Percentiles rank a stretch among this genome's conserved stretches.
phyloP scores from a whole-genome alignment of 2,888 invertebrate genomes.

The Xylota sylvarum region DNA sequence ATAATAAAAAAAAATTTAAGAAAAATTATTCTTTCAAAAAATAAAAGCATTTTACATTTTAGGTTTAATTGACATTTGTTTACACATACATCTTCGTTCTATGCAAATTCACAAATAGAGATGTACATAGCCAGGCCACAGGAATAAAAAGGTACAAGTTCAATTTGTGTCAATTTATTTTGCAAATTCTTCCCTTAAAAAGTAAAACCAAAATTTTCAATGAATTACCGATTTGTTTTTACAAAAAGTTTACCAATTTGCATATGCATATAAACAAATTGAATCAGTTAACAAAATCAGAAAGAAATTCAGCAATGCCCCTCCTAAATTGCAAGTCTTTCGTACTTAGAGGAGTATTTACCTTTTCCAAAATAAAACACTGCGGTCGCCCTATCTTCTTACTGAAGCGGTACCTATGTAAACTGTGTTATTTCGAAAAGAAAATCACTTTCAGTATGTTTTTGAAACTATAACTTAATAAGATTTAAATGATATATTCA shows the following conservation, averaged over 20 bases:
- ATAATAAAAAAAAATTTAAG: not conserved
- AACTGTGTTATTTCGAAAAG: conserved; percentile 21
- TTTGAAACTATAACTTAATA: conserved; percentile 56
- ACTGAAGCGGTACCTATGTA: conserved; percentile 48
- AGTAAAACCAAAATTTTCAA: not conserved
- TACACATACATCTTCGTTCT: not conserved
- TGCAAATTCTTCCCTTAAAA: not conserved
- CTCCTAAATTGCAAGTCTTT: conserved; percentile 67
- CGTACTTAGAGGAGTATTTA: conserved; percentile 53
- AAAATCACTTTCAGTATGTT: conserved; percentile 55
- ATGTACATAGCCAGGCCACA: not conserved
- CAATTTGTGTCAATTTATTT: not conserved
- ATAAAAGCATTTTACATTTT: not conserved
- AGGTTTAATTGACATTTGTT: conserved; percentile 7
- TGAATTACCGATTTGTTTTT: not conserved
- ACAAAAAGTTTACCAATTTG: not conserved
- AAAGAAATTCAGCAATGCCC: conserved; percentile 58
- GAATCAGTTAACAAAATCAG: conserved; percentile 43
- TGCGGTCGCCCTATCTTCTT: conserved; percentile 63
- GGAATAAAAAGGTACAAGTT: not conserved
- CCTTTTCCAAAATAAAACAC: conserved; percentile 70
- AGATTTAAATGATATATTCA: conserved; percentile 67
- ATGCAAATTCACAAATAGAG: conserved; percentile 8
- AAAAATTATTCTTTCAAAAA: not conserved
- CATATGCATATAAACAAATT: not conserved